Conservation (phyloP, 1,140 invertebrate species). For the Lepidurus packardi region DNA sequence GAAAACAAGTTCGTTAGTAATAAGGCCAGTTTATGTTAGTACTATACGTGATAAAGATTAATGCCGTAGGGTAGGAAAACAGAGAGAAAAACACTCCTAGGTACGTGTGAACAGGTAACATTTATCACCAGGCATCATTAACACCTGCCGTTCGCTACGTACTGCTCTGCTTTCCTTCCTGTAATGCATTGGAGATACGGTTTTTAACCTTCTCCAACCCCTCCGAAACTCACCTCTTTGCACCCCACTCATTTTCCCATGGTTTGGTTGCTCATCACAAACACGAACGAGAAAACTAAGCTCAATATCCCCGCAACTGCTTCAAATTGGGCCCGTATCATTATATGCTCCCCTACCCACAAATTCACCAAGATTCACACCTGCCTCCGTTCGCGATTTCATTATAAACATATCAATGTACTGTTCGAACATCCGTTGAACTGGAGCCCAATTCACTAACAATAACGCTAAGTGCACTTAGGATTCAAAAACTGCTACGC, state of each 20-base stretch:
- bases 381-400: no score
- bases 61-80: background rate
- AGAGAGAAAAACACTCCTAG: background rate
- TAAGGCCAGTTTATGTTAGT: background rate
- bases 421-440: no score
- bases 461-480: no score
- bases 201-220: background rate
- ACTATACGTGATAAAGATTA: background rate
- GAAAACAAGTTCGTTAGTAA: no score
- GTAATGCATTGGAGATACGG: background rate
- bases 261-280: background rate
- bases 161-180: constrained; percentile 5
- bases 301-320: background rate
- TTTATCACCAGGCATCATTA: constrained; percentile 19
- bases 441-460: no score
- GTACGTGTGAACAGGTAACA: constrained; percentile 22
- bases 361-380: background rate
- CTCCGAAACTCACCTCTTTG: background rate
- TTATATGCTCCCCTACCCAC: background rate
- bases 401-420: no score
- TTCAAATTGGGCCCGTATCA: constrained; percentile 6
- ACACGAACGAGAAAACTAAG: background rate
- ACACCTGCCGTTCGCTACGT: background rate
- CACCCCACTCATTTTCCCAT: background rate
- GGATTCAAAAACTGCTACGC: no score